Evolutionary conservation across 2,797 vertebrate genomes (phyloP).

Genomic region (Micromesistius poutassou): DNA sequence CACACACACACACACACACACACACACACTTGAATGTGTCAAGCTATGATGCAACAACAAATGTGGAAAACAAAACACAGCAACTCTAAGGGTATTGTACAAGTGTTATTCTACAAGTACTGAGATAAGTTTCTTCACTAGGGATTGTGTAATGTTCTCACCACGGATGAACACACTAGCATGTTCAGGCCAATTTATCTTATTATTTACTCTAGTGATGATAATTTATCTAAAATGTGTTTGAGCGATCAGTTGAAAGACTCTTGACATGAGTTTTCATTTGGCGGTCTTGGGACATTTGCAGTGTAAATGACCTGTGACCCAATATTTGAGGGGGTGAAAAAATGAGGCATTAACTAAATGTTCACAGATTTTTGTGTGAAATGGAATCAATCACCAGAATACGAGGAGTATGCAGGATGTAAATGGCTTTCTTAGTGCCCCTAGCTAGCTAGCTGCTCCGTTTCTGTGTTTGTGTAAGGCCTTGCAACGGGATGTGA

Average conservation of each 20-base stretch:
- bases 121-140: neutral
- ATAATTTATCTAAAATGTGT: neutral
- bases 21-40: no score
- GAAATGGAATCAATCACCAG: neutral
- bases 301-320: neutral
- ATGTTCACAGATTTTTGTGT: neutral
- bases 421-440: neutral
- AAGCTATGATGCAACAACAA: neutral
- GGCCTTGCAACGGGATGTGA: neutral
- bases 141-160: no score
- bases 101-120: neutral
- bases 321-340: neutral
- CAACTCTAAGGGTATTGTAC: neutral
- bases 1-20: no score
- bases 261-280: neutral
- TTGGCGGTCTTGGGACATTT: neutral
- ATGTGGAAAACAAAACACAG: neutral
- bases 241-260: neutral
- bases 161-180: neutral
- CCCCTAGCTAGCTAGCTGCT: neutral
- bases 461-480: neutral
- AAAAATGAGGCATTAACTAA: neutral
- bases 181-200: neutral
- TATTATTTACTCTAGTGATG: neutral
- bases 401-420: neutral